These are phyloP conservation scores for Scotopteryx bipunctaria DNA, from an alignment of 2,888 invertebrate species.

Conservation along the genomic window DNA sequence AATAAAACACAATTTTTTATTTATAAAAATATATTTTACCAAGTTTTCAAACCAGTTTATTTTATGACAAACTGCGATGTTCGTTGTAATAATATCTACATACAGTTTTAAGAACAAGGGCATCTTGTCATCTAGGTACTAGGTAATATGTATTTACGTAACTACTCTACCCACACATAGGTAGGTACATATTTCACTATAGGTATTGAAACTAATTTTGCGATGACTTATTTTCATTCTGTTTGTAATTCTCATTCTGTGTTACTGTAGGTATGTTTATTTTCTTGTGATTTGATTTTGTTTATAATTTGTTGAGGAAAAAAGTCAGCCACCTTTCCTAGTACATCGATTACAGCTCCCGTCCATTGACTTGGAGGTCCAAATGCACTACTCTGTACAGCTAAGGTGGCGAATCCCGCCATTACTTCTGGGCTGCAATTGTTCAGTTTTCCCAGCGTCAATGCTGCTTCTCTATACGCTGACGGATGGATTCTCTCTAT, in stretches of 20 bases:
- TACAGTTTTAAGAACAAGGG: conserved; percentile 42
- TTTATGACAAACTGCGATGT: neutral
- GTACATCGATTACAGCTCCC: conserved; percentile 50
- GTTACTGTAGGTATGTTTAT: neutral
- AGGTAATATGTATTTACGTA: no score
- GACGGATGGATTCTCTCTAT: conserved; percentile 79
- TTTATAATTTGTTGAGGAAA: conserved; percentile 15
- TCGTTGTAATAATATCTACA: no score
- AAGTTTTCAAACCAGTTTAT: neutral
- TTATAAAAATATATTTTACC: neutral
- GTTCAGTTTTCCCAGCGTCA: conserved; percentile 69
- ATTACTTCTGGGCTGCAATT: conserved; percentile 71
- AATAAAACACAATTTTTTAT: neutral
- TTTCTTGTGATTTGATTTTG: neutral
- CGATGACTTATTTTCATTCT: no score
- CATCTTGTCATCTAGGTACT: conserved; percentile 34
- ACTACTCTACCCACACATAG: no score
- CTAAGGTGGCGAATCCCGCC: conserved; percentile 72
- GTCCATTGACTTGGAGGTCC: conserved; percentile 70
- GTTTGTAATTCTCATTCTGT: no score
- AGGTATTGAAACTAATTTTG: no score
- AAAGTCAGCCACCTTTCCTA: conserved; percentile 71
- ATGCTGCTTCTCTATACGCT: conserved; percentile 77
- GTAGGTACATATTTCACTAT: no score
- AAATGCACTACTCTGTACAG: conserved; percentile 68